Evolutionary conservation across 1,140 invertebrate species (phyloP).

Genomic region (Habropoda laboriosa): DNA sequence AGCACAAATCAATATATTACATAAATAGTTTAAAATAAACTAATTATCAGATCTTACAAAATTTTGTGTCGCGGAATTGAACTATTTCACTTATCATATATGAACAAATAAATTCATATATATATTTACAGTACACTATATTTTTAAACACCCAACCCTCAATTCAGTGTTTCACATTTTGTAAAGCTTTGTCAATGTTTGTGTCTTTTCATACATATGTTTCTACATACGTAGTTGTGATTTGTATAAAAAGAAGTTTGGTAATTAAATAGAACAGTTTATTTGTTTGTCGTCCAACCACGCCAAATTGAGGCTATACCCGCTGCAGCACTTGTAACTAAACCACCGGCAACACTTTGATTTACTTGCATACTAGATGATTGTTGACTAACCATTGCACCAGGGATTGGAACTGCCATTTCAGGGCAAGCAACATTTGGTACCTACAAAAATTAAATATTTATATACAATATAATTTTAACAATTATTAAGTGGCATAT

Average conservation of each 20-base stretch:
- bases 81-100: slow-evolving; percentile 46
- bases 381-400: slow-evolving; percentile 80
- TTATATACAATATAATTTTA: not conserved
- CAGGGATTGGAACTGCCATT: slow-evolving; percentile 78
- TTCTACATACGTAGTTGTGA: not conserved
- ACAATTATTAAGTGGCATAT: not conserved
- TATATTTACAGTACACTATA: slow-evolving; percentile 53
- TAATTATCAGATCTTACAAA: slow-evolving; percentile 55
- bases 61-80: slow-evolving; percentile 47
- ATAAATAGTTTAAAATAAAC: slow-evolving; percentile 44
- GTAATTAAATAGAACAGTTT: slow-evolving; percentile 60
- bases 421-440: slow-evolving; percentile 83
- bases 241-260: slow-evolving; percentile 52
- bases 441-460: slow-evolving; percentile 76
- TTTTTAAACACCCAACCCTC: slow-evolving; percentile 27
- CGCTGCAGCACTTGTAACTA: slow-evolving; percentile 87
- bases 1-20: slow-evolving; percentile 38
- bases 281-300: slow-evolving; percentile 84
- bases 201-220: slow-evolving; percentile 49
- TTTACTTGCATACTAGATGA: slow-evolving; percentile 83
- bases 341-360: slow-evolving; percentile 84
- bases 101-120: slow-evolving; percentile 46
- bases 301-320: slow-evolving; percentile 87
- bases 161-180: slow-evolving; percentile 35
- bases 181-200: slow-evolving; percentile 31